These are phyloP conservation scores for Leptobrachium ailaonicum DNA, from an alignment of 2,113 vertebrate species.

Conservation along the genomic window DNA sequence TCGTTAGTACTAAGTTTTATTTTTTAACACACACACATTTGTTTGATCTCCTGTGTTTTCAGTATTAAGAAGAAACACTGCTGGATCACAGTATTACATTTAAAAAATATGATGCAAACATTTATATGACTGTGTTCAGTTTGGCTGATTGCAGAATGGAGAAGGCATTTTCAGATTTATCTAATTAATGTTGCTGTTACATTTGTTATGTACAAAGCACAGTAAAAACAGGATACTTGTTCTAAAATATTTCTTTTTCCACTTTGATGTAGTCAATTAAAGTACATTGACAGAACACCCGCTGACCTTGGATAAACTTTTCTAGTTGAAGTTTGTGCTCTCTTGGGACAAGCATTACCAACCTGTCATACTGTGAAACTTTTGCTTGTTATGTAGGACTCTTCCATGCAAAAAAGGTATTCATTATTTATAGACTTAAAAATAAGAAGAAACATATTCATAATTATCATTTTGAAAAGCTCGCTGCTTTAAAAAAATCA, in stretches of 20 bases:
- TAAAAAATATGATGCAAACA: no score
- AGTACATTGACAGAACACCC: not conserved
- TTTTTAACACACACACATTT: no score
- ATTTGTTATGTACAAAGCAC: not conserved
- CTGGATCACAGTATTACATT: no score
- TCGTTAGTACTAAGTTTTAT: no score
- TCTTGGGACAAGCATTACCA: not conserved
- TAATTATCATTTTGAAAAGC: conserved; percentile 41
- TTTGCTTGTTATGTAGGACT: conserved; percentile 16
- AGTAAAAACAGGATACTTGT: not conserved
- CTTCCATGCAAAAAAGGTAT: conserved; percentile 24
- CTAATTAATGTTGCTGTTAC: no score
- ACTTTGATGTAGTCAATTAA: not conserved
- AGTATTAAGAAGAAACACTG: no score
- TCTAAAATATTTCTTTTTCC: not conserved
- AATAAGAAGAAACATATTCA: conserved; percentile 8
- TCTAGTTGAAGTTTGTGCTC: conserved; percentile 7
- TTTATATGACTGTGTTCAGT: no score
- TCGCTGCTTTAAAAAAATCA: conserved; percentile 27
- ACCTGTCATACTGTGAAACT: conserved; percentile 9
- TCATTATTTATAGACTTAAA: conserved; percentile 23
- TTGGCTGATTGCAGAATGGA: no score
- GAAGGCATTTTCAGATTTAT: no score
- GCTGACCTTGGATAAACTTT: conserved; percentile 8
- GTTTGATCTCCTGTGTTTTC: no score